Evolutionary conservation across 2,797 vertebrate genomes (phyloP), one percentile per base, ranked within the genome.

Genomic region (Benthosema pterotum): DNA sequence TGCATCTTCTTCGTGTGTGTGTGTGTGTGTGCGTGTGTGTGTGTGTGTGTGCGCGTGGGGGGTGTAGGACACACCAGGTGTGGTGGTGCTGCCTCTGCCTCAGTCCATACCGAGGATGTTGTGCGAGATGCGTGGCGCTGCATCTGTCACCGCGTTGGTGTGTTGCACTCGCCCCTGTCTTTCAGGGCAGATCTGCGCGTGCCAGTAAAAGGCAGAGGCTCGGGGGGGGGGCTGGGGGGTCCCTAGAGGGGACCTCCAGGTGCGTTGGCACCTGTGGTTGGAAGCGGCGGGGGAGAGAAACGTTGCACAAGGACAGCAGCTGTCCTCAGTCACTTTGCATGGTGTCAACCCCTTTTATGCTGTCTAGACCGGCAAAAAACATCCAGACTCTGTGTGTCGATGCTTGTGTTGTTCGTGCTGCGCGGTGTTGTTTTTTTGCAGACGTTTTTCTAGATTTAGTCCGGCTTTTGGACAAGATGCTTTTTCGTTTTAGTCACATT

Each of bases 181-280:
- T 87, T 88, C 80, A 85, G 73, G 79, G 75, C 76, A 82, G 81
- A 88, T 87, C 77, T 82, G 71, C 52, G 55, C 63, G 71, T 88
- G 84, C 81, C 79, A 85, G 80, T 88, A 81, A 86, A 84, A 88
- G 82, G 87, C 85, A 86, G n/a, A n/a, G n/a, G 85, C 79, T 80
- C 76, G 64, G 76, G 58, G 73, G 77, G n/a, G n/a, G n/a, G 85
- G 79, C 79, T 75, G 64, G 76, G 58, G 73, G 77, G 85, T 85
- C 87, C 88, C 89, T 77, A 72, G 86, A 88, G 85, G 75, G 85
- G 22, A 83, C 87, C 79, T 83, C 83, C 88, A 91, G 90, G 89
- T 90, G 90, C 86, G 86, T 76, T 78, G 84, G 87, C 90, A 90
- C 88, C 89, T 90, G 90, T 84, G 78, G 79, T 74, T n/a, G n/a